Conservation (phyloP, 2,888 invertebrate genomes). For the Caenorhabditis sp. region DNA sequence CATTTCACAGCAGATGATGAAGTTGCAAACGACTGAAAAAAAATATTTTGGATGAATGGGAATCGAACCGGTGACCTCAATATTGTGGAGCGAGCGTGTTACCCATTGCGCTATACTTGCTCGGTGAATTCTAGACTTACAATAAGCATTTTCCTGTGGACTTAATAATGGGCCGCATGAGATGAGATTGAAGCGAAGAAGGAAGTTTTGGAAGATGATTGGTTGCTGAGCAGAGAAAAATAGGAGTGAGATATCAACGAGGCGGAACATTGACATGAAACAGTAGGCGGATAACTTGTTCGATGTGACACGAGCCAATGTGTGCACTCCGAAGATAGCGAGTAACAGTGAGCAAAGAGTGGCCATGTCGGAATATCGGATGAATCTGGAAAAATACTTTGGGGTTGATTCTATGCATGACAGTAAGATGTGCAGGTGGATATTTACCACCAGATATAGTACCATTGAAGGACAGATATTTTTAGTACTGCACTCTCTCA, state of each 20-base stretch:
- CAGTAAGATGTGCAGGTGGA: no score
- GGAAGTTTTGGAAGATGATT: constrained; percentile 67
- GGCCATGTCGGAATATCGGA: constrained; percentile 65
- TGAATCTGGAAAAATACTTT: constrained; percentile 32
- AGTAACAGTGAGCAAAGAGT: constrained; percentile 63
- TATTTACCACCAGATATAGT: no score
- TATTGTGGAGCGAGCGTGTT: not conserved
- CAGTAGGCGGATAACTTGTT: constrained; percentile 65
- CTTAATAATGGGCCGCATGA: constrained; percentile 64
- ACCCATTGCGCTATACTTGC: not conserved
- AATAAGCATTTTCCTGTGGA: constrained; percentile 66
- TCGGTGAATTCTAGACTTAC: constrained; percentile 51
- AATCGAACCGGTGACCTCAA: not conserved
- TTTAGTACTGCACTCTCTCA: no score
- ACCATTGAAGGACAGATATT: no score
- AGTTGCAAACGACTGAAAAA: constrained; percentile 69
- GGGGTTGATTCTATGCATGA: no score
- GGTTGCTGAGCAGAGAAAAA: constrained; percentile 70
- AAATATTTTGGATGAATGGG: not conserved
- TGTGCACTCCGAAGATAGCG: constrained; percentile 69
- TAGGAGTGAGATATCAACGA: constrained; percentile 67
- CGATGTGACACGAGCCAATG: constrained; percentile 63
- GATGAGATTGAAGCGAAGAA: constrained; percentile 62
- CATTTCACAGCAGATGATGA: constrained; percentile 68
- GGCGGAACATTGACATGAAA: constrained; percentile 69